Conservation (phyloP, 2,888 invertebrate species). For the Hypomecis punctinalis region DNA sequence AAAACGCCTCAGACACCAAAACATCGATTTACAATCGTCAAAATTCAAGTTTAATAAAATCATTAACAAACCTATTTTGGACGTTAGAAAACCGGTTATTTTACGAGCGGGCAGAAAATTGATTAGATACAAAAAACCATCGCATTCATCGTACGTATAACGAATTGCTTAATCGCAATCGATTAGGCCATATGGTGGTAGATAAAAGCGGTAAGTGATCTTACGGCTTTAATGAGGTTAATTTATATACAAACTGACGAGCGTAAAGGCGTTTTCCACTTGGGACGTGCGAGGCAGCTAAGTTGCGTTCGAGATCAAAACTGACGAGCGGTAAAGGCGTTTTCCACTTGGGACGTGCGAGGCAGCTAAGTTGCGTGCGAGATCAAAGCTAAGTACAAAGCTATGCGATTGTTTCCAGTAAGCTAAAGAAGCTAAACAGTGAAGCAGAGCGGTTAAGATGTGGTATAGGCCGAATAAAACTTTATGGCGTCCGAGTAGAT, state of each 20-base stretch:
- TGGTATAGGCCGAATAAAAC: too few species aligned
- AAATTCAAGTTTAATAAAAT: conserved; percentile 2
- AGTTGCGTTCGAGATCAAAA: too few species aligned
- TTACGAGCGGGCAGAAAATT: conserved; percentile 15
- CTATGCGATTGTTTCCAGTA: too few species aligned
- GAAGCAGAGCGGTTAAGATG: too few species aligned
- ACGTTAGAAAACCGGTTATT: conserved; percentile 19
- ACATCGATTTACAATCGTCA: neutral
- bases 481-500: too few species aligned
- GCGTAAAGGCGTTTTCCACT: conserved; percentile 4
- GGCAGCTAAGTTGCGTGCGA: too few species aligned
- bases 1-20: neutral
- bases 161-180: conserved; percentile 19
- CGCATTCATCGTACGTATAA: conserved; percentile 5
- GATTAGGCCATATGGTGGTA: conserved; percentile 22
- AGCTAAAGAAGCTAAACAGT: too few species aligned
- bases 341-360: too few species aligned
- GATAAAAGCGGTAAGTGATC: conserved; percentile 30
- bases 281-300: too few species aligned
- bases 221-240: conserved; percentile 38
- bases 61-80: conserved; percentile 2
- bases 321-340: conserved; percentile 18
- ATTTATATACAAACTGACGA: conserved; percentile 44
- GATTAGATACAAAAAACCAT: conserved; percentile 12
- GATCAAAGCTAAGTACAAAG: too few species aligned